Evolutionary conservation across 2,888 invertebrate genomes (phyloP).

Genomic region (Yponomeuta malinellus): DNA sequence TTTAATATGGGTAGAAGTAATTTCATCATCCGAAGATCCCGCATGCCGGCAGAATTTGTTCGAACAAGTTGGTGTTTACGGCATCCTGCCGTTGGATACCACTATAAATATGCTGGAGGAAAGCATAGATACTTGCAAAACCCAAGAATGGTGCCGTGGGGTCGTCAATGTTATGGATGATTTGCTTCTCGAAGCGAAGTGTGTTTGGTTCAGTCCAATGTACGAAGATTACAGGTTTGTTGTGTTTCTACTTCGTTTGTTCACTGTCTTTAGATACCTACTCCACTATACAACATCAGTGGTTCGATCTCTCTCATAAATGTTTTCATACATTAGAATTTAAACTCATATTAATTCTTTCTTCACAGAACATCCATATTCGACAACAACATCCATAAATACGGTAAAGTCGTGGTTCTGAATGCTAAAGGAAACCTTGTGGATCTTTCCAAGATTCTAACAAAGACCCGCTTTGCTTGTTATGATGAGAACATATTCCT

Average conservation of each 20-base stretch:
- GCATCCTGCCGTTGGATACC: slow-evolving; percentile 42
- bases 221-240: slow-evolving; percentile 44
- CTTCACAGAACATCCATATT: slow-evolving; percentile 49
- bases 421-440: slow-evolving; percentile 29
- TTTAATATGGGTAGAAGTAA: slow-evolving; percentile 50
- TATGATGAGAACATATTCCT: slow-evolving; percentile 39
- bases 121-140: slow-evolving; percentile 25
- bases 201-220: slow-evolving; percentile 43
- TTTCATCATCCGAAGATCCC: not conserved
- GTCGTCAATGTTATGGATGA: slow-evolving; percentile 34
- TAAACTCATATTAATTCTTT: too few species aligned
- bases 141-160: slow-evolving; percentile 44
- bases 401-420: slow-evolving; percentile 46
- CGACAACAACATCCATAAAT: slow-evolving; percentile 52
- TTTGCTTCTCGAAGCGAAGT: slow-evolving; percentile 29
- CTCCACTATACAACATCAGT: not conserved
- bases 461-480: slow-evolving; percentile 35
- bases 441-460: slow-evolving; percentile 32
- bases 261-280: not conserved
- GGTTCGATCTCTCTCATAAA: not conserved
- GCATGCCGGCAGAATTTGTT: slow-evolving; percentile 24
- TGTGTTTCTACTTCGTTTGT: not conserved
- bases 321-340: too few species aligned
- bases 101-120: slow-evolving; percentile 29
- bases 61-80: slow-evolving; percentile 56